Conservation (phyloP, 1,140 invertebrate genomes). For the Meloidogyne exigua region DNA sequence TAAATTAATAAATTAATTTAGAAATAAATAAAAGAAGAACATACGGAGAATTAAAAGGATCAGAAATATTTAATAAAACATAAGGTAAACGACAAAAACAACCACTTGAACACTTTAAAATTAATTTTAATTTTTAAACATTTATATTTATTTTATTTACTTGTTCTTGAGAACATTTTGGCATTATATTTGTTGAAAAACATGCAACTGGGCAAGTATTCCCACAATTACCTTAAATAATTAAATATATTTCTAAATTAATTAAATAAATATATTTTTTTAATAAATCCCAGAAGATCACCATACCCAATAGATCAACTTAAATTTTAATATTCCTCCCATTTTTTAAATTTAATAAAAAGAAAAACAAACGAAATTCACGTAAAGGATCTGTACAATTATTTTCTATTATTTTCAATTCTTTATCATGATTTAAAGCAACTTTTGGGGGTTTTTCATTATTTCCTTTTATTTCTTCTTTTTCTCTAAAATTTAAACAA, state of each 20-base stretch:
- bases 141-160: not conserved
- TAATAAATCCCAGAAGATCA: too few relatives aligned
- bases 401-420: slow-evolving; percentile 24
- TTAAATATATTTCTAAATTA: too few relatives aligned
- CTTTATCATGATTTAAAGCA: slow-evolving; percentile 10
- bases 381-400: slow-evolving; percentile 30
- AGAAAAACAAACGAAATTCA: slow-evolving; percentile 14
- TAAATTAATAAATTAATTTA: not conserved
- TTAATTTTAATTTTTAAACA: not conserved
- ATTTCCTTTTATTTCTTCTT: not conserved
- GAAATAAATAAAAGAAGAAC: not conserved
- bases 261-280: not conserved
- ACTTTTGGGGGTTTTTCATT: not conserved
- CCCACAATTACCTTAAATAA: slow-evolving; percentile 20
- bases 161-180: slow-evolving; percentile 29
- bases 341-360: too few relatives aligned
- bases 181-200: slow-evolving; percentile 20
- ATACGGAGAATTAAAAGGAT: slow-evolving; percentile 35
- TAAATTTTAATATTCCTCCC: too few relatives aligned
- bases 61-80: slow-evolving; percentile 26
- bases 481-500: not conserved
- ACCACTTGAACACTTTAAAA: slow-evolving; percentile 11
- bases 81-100: slow-evolving; percentile 43
- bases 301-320: too few relatives aligned
- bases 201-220: slow-evolving; percentile 42